Percentiles rank a stretch among this genome's conserved stretches.
These are phyloP conservation scores for Pseudopipra pipra DNA, from an alignment of 2,113 vertebrate genomes.

Conservation along the genomic window DNA sequence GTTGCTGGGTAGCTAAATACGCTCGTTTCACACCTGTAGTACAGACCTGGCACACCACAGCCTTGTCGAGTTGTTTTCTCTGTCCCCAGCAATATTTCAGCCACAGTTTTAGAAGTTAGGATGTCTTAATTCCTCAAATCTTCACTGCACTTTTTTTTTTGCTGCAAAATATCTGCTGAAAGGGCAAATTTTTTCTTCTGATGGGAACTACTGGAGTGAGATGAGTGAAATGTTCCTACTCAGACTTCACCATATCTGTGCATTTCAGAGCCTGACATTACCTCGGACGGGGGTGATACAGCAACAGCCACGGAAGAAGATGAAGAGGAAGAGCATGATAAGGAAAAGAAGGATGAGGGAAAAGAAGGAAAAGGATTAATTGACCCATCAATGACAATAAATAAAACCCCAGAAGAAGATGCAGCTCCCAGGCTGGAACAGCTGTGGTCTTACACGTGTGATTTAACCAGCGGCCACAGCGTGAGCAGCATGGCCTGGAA, in stretches of 20 bases:
- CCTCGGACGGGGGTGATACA: neutral
- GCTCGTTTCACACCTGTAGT: neutral
- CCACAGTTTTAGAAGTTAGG: neutral
- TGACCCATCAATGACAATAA: neutral
- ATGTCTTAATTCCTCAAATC: neutral
- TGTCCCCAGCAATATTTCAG: neutral
- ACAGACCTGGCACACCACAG: neutral
- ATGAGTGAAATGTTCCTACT: neutral
- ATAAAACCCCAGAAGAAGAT: neutral
- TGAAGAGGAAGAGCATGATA: neutral
- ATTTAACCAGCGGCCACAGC: slow-evolving; percentile 73
- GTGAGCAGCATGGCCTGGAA: slow-evolving; percentile 90
- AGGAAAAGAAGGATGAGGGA: neutral
- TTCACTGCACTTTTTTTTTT: neutral
- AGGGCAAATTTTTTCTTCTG: neutral
- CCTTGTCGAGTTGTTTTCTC: neutral
- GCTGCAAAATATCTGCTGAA: neutral
- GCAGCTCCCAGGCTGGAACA: slow-evolving; percentile 70
- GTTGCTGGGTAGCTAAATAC: neutral
- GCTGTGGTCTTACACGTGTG: slow-evolving; percentile 86
- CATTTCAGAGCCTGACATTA: slow-evolving; percentile 50
- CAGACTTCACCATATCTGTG: neutral
- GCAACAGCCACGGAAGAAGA: neutral
- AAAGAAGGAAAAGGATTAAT: neutral
- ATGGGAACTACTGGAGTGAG: neutral